These are phyloP conservation scores for Neofelis nebulosa DNA, from an alignment of 2,113 vertebrate genomes.

Conservation along the genomic window DNA sequence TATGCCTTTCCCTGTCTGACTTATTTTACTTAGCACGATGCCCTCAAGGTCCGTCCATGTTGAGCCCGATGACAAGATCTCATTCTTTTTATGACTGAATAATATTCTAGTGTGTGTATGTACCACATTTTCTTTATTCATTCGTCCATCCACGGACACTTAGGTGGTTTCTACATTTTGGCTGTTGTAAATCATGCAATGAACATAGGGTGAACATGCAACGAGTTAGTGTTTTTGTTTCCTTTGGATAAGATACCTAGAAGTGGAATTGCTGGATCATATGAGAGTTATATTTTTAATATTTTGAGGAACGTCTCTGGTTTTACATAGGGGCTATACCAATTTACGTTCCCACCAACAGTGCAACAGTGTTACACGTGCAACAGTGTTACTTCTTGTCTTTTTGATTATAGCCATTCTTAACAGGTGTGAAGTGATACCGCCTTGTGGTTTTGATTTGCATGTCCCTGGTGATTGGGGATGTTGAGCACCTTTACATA, in stretches of 20 bases:
- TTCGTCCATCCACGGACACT: background rate
- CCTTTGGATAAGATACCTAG: background rate
- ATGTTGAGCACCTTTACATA: background rate
- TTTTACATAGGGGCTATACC: background rate
- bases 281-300: background rate
- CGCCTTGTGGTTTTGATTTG: background rate
- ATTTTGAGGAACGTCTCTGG: background rate
- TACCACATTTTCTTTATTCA: background rate
- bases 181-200: background rate
- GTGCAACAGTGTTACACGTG: too few species aligned
- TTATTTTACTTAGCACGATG: background rate
- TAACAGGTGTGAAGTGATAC: background rate
- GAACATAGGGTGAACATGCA: background rate
- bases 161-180: background rate
- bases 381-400: background rate
- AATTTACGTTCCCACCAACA: background rate
- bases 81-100: background rate
- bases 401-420: background rate
- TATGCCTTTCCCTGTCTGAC: background rate
- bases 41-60: background rate
- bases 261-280: background rate
- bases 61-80: background rate
- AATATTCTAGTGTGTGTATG: background rate
- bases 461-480: background rate
- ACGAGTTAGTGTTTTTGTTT: background rate